Base-by-base conservation (phyloP, 2,113 vertebrate species). In the Labeo rohita region DNA sequence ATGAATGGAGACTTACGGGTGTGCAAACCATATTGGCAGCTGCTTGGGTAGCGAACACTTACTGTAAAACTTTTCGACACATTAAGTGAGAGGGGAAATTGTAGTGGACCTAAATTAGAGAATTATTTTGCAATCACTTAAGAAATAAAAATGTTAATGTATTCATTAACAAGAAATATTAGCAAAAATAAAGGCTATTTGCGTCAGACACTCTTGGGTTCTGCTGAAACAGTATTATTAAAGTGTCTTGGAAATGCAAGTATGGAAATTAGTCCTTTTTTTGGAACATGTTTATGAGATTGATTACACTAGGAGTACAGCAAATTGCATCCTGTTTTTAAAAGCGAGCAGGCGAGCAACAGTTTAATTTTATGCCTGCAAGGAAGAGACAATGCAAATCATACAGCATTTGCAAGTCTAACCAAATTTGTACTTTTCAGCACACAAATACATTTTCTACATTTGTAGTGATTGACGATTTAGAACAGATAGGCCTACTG, bases 1-100 rank as follows among this genome's bases (percentile, higher is more conserved):
- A 85, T 83, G 65, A 73, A 79, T 52, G 65, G 39, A 85, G 84
- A 72, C 34, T 68, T 66, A 68, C 80, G 47, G 13, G 50, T 23
- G 68, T 36, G 23, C 39, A 50, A 8, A 72, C 23, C 21, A 56
- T 81, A 70, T 16, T 73, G 83, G 50, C 66, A 34, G 76, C 36
- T 72, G 75, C 47, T 66, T 61, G 21, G 56, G 56, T 9, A 11
- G 18, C 3, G 18, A n/a, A 70, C 8, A 43, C 36, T 10, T 70
- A 18, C 34, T 2, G 34, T 68, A 8, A 68, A 68, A 36, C 6
- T 16, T 8, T 68, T 68, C 36, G 6, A 36, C 34, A 36, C 15
- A 28, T 34, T n/a, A 8, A 16, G 15, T 6, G 13, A 15, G 36
- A 72, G 4, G 36, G 28, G 16, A 72, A 72, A 18, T 11, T 43